Percentiles rank a stretch among this genome's conserved stretches.
These are phyloP conservation scores for Synergus gifuensis DNA, from an alignment of 2,888 invertebrate genomes.

Conservation along the genomic window DNA sequence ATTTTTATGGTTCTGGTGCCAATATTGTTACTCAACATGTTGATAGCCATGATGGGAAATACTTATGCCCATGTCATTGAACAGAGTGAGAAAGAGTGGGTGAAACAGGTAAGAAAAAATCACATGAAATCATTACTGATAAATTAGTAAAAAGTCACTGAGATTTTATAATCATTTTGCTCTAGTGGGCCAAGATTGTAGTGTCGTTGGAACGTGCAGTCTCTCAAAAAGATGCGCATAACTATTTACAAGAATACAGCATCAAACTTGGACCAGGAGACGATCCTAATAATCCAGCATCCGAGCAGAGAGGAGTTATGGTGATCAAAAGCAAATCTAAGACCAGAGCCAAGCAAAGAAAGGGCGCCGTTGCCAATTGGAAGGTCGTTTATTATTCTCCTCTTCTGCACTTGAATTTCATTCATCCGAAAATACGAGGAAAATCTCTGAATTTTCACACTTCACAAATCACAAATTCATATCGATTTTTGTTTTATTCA, in stretches of 20 bases:
- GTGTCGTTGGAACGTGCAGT: conserved; percentile 97
- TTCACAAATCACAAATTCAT: conserved; percentile 4
- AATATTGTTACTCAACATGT: conserved; percentile 96
- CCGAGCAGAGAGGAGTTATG: conserved; percentile 95
- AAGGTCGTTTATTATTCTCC: conserved; percentile 83
- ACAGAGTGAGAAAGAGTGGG: conserved; percentile 99
- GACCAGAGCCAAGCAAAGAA: conserved; percentile 96
- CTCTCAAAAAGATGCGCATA: conserved; percentile 92
- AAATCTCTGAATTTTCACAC: conserved; percentile 5
- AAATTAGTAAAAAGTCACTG: neutral
- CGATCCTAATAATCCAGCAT: conserved; percentile 84
- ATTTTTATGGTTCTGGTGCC: conserved; percentile 99
- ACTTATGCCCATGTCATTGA: conserved; percentile 99
- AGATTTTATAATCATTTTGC: neutral
- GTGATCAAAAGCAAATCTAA: conserved; percentile 98
- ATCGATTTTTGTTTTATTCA: neutral
- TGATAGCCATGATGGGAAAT: conserved; percentile 99
- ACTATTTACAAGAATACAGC: conserved; percentile 96
- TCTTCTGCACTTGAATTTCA: neutral
- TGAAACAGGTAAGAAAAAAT: conserved; percentile 87
- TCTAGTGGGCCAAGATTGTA: conserved; percentile 98
- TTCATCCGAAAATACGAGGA: neutral
- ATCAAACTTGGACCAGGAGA: conserved; percentile 93
- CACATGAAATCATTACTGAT: neutral
- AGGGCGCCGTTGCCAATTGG: conserved; percentile 98